Evolutionary conservation across 2,888 invertebrate genomes (phyloP).

Genomic region (Scaptodrosophila latifasciaeformis): DNA sequence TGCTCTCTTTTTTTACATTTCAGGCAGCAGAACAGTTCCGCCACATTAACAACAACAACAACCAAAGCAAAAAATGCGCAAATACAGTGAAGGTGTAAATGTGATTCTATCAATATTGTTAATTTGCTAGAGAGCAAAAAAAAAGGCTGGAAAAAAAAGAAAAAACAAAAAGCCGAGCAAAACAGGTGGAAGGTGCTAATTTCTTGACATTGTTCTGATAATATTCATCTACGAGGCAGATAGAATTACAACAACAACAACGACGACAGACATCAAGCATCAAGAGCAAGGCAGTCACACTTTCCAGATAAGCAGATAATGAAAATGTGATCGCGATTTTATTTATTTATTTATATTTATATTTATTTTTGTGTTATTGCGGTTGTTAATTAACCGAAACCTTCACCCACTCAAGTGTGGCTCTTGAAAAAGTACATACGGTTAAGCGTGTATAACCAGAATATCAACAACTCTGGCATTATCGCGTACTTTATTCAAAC

Average conservation of each 20-base stretch:
- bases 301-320: conserved; percentile 50
- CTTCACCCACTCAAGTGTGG: conserved; percentile 56
- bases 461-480: too few relatives aligned
- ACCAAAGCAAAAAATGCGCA: conserved; percentile 8
- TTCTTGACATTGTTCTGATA: conserved; percentile 22
- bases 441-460: too few relatives aligned
- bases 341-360: background rate
- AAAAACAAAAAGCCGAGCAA: too few relatives aligned
- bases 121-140: conserved; percentile 20
- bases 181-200: conserved; percentile 25
- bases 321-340: conserved; percentile 43
- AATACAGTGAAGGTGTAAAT: background rate
- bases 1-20: conserved; percentile 24
- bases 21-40: conserved; percentile 21
- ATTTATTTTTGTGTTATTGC: conserved; percentile 21
- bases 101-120: conserved; percentile 12
- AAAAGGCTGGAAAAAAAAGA: background rate
- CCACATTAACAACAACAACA: conserved; percentile 6
- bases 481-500: too few relatives aligned
- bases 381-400: conserved; percentile 52
- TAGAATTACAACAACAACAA: too few relatives aligned
- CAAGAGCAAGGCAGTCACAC: background rate
- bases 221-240: conserved; percentile 21
- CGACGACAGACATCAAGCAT: background rate
- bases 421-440: conserved; percentile 38